Evolutionary conservation across 2,888 invertebrate genomes (phyloP).

Genomic region (Troilus luridus): DNA sequence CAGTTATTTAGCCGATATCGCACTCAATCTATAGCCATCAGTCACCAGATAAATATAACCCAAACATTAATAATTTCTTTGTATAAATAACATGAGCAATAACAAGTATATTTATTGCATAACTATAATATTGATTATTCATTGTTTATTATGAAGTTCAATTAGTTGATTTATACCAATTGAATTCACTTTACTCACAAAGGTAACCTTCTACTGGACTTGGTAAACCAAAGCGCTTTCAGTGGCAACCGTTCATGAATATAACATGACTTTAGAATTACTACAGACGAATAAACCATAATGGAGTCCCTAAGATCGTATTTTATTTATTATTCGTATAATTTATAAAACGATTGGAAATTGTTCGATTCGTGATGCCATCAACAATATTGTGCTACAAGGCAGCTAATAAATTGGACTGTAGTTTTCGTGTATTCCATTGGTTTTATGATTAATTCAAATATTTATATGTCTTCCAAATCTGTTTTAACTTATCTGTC

Average conservation of each 20-base stretch:
- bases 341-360: neutral
- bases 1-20: no score
- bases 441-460: neutral
- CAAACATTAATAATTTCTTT: no score
- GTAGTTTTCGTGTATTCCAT: neutral
- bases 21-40: no score
- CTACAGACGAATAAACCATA: constrained; percentile 15
- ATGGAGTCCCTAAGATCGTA: neutral
- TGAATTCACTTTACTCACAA: neutral
- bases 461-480: neutral
- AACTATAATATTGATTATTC: neutral
- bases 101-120: no score
- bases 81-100: no score
- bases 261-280: constrained; percentile 24
- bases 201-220: neutral
- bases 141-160: neutral
- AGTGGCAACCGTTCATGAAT: constrained; percentile 28
- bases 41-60: no score
- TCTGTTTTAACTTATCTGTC: neutral
- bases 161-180: neutral
- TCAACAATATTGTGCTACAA: neutral
- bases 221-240: neutral
- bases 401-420: neutral
- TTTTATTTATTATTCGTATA: neutral
- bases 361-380: neutral